phyloP scores from a whole-genome alignment of 2,113 vertebrate genomes.

The Gracilinanus agilis region DNA sequence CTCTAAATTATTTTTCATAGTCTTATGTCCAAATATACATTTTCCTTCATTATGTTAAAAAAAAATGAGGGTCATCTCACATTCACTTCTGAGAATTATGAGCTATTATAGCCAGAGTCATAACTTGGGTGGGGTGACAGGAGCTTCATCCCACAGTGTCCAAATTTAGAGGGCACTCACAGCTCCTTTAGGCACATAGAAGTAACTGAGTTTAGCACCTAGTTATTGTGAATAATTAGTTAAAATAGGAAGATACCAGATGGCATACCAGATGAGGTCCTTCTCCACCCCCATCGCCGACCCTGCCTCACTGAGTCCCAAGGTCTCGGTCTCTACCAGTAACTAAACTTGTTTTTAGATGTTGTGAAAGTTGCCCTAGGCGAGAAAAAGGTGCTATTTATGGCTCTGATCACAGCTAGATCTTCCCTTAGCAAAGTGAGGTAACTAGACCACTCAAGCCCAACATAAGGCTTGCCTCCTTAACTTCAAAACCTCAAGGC shows the following conservation, averaged over 20 bases:
- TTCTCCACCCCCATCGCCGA: background rate
- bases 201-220: background rate
- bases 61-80: constrained; percentile 17
- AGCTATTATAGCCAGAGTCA: background rate
- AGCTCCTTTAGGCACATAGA: background rate
- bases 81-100: constrained; percentile 21
- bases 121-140: background rate
- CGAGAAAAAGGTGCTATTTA: constrained; percentile 1
- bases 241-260: constrained; percentile 5
- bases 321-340: background rate
- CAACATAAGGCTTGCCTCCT: background rate
- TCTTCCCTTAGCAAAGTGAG: background rate
- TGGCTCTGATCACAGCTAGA: background rate
- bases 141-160: background rate
- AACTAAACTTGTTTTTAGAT: background rate
- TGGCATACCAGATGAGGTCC: background rate
- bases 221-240: constrained; percentile 1
- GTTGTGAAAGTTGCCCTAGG: constrained; percentile 3
- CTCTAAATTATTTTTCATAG: constrained; percentile 12
- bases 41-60: constrained; percentile 20
- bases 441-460: background rate
- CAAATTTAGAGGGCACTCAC: background rate
- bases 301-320: background rate
- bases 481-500: background rate
- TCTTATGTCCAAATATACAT: constrained; percentile 17